phyloP scores from a whole-genome alignment of 2,888 invertebrate genomes.

The Sphecodes monilicornis region DNA sequence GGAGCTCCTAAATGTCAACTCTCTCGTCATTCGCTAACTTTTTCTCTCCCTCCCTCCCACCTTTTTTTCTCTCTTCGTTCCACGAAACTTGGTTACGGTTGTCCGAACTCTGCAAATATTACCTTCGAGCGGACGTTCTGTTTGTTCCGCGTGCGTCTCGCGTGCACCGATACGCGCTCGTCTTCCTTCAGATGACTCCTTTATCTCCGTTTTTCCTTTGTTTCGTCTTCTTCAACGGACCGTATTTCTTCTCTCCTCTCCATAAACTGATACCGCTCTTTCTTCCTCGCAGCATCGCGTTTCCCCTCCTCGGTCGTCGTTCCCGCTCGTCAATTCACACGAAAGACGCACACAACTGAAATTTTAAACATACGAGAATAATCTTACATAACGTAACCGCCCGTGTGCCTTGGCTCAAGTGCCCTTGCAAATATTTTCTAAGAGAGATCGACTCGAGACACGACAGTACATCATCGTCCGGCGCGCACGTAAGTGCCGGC shows the following conservation, averaged over 20 bases:
- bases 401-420: constrained; percentile 69
- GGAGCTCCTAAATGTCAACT: constrained; percentile 25
- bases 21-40: constrained; percentile 26
- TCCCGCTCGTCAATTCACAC: neutral
- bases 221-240: neutral
- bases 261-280: neutral
- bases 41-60: neutral
- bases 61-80: constrained; percentile 18
- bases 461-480: constrained; percentile 9
- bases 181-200: neutral
- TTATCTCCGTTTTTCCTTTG: neutral
- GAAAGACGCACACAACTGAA: neutral
- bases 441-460: constrained; percentile 12
- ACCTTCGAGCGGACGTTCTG: constrained; percentile 26
- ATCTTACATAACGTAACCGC: constrained; percentile 44
- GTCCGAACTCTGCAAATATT: constrained; percentile 40
- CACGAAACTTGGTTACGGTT: constrained; percentile 30
- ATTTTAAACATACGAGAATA: constrained; percentile 16
- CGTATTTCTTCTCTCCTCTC: neutral
- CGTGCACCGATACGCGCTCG: neutral
- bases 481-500: constrained; percentile 2
- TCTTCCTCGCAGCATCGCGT: neutral
- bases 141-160: constrained; percentile 44
- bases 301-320: neutral
- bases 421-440: constrained; percentile 62